Evolutionary conservation across 2,888 invertebrate genomes (phyloP).

Genomic region (Diaprepes abbreviatus): DNA sequence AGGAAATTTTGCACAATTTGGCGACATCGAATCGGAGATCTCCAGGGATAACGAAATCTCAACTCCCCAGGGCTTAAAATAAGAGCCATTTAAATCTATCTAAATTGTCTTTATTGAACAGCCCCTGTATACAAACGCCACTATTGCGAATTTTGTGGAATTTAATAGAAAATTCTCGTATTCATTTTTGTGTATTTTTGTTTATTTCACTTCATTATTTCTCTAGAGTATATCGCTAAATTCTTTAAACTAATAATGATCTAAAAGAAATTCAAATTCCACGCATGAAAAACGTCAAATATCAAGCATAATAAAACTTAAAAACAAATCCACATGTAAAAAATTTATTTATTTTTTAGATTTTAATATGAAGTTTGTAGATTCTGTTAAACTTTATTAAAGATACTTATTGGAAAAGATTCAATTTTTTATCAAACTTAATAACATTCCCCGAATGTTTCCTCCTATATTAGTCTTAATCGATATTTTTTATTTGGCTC

Average conservation of each 20-base stretch:
- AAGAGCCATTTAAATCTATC: too few species aligned
- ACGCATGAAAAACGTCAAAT: background rate
- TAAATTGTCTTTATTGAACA: too few species aligned
- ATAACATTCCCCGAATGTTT: slow-evolving; percentile 12
- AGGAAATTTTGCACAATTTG: too few species aligned
- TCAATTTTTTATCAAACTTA: slow-evolving; percentile 7
- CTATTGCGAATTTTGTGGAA: too few species aligned
- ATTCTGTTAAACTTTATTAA: slow-evolving; percentile 5
- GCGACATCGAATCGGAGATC: too few species aligned
- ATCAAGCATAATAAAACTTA: background rate
- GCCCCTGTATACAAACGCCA: too few species aligned
- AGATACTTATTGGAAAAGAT: slow-evolving; percentile 20
- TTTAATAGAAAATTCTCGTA: too few species aligned
- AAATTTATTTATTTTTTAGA: background rate
- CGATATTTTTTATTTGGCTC: background rate
- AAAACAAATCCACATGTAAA: background rate
- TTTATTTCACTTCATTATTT: too few species aligned
- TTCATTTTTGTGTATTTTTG: too few species aligned
- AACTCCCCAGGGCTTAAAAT: too few species aligned
- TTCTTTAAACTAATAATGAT: background rate
- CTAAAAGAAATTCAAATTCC: background rate
- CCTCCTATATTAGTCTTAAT: background rate
- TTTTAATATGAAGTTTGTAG: slow-evolving; percentile 1
- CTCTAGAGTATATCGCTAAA: background rate
- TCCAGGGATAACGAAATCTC: too few species aligned